Conservation (phyloP, 1,140 invertebrate genomes). For the Nomia melanderi region DNA sequence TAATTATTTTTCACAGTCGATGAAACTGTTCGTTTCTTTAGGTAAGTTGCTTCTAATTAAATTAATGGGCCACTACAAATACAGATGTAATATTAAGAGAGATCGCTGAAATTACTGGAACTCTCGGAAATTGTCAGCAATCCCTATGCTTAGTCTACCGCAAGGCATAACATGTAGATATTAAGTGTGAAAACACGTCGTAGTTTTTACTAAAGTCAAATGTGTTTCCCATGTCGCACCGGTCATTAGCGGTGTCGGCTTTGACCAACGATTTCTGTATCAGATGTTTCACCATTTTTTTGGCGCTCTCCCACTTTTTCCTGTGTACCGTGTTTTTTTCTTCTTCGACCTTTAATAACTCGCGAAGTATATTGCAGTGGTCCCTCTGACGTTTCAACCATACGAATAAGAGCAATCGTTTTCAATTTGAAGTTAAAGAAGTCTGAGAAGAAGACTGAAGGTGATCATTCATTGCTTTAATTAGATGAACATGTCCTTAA, state of each 20-base stretch:
- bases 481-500: neutral
- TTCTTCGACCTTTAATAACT: neutral
- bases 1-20: too few species aligned
- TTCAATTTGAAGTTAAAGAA: neutral
- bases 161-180: neutral
- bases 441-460: neutral
- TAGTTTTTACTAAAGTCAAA: constrained; percentile 4
- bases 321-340: neutral
- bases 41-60: too few species aligned
- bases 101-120: neutral
- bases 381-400: neutral
- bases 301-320: neutral
- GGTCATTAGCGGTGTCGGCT: constrained; percentile 5
- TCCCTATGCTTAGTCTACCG: neutral
- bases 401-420: neutral
- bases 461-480: neutral
- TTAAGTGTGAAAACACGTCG: constrained; percentile 1
- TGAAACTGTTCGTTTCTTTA: too few species aligned
- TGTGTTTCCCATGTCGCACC: neutral
- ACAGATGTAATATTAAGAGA: neutral
- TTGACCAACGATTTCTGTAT: constrained; percentile 27
- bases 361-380: too few species aligned
- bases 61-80: too few species aligned
- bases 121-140: neutral
- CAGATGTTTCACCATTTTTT: neutral